Base-by-base conservation (phyloP, 2,113 vertebrate genomes). In the Cebidichthys violaceus region DNA sequence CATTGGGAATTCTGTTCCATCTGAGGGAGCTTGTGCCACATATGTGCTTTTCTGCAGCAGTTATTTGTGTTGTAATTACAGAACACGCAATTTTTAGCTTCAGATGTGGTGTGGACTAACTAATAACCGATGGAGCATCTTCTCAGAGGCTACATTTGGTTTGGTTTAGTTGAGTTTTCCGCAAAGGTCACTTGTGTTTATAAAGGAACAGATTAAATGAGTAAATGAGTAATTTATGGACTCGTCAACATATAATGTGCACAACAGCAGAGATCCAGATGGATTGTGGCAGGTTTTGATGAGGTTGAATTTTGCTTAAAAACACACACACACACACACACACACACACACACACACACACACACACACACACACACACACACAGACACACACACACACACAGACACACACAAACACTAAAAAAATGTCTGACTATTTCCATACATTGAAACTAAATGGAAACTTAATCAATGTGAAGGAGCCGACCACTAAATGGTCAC, bases 61-160 rank as follows among this genome's bases (percentile, higher is more conserved):
- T 82, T 84, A 76, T 85, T 85, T 83, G 47, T 88, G 79, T 85
- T 75, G 31, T 91, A 88, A 91, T 93, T 90, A 87, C 73, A 82
- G 82, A 67, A 66, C 37, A 69, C 14, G 0, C 78, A 85, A 85
- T 89, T 90, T 75, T 59, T 79, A 82, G 84, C 90, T 87, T 90
- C 80, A 89, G 74, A 89, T 90, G 86, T 83, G 84, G 89, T 73
- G 41, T 31, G 1, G 43, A 55, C 81, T 87, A 88, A 83, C 85
- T 84, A 89, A 92, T 90, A 85, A 83, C 85, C 83, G 52, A 77
- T 72, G 77, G 33, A 80, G 79, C 68, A 70, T 89, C 79, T 69
- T 77, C 73, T 68, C 77, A 64, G 54, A 50, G 66, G 75, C 68
- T 79, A 14, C 37, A 64, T 84, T 88, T 74, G 75, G 60, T 82